Conservation (phyloP, 92 coral and sea anemone species). For the Parazoanthus swiftii region DNA sequence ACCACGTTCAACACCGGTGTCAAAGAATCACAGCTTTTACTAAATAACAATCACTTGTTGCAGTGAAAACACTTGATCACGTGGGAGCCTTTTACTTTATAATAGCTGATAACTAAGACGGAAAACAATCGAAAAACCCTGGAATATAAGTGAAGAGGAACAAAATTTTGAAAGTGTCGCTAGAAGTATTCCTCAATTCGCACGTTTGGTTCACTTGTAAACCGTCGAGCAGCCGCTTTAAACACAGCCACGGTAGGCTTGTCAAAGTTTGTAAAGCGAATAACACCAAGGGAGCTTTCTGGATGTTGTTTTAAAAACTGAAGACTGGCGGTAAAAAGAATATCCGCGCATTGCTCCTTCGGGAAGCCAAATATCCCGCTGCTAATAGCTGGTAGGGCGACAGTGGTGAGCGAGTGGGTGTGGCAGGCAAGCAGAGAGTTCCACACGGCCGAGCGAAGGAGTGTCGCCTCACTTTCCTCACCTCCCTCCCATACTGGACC, state of each 20-base stretch:
- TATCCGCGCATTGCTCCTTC: slow-evolving; percentile 76
- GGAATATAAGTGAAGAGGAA: not conserved
- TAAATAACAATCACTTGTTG: too few species aligned
- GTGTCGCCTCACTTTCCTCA: slow-evolving; percentile 51
- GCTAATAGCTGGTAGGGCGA: slow-evolving; percentile 92
- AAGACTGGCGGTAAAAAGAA: slow-evolving; percentile 63
- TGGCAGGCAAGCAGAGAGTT: slow-evolving; percentile 68
- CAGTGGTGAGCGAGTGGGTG: slow-evolving; percentile 47
- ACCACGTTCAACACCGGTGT: too few species aligned
- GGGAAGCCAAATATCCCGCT: slow-evolving; percentile 97
- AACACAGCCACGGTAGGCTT: slow-evolving; percentile 70
- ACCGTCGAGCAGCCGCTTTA: slow-evolving; percentile 44
- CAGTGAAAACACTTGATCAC: too few species aligned
- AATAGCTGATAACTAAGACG: too few species aligned
- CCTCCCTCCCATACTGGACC: slow-evolving; percentile 93
- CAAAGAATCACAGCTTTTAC: too few species aligned
- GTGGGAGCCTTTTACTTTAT: too few species aligned
- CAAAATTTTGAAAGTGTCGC: not conserved
- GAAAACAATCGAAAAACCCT: not conserved
- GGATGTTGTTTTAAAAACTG: slow-evolving; percentile 57
- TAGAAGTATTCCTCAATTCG: slow-evolving; percentile 54
- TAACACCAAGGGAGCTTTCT: slow-evolving; percentile 54
- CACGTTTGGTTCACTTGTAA: slow-evolving; percentile 55
- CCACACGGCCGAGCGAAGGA: slow-evolving; percentile 58
- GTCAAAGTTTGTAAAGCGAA: slow-evolving; percentile 87